phyloP scores from a whole-genome alignment of 35 echinoderm and acorn worm genomes.

The Ptychodera flava region DNA sequence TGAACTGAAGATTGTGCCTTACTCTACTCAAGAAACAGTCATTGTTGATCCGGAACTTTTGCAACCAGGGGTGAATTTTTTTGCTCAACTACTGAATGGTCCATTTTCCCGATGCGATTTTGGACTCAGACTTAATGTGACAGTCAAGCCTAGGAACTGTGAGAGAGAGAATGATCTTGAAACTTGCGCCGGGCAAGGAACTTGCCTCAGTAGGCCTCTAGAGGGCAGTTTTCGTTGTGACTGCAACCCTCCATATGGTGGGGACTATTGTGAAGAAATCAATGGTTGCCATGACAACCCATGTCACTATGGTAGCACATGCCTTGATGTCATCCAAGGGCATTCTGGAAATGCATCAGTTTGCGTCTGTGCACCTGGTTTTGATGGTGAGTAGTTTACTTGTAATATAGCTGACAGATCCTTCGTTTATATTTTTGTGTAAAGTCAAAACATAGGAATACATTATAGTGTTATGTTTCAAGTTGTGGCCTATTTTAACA shows the following conservation, averaged over 20 bases:
- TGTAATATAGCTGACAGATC: too few species aligned
- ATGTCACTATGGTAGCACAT: constrained; percentile 20
- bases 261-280: constrained; percentile 37
- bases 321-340: background rate
- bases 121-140: constrained; percentile 29
- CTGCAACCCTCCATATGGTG: constrained; percentile 21
- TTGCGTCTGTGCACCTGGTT: background rate
- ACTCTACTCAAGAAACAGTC: background rate
- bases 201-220: constrained; percentile 16
- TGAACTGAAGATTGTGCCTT: constrained; percentile 7
- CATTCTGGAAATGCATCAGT: background rate
- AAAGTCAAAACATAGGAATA: too few species aligned
- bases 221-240: constrained; percentile 21
- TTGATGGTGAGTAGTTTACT: background rate
- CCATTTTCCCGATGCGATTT: constrained; percentile 30
- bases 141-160: constrained; percentile 17
- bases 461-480: too few species aligned
- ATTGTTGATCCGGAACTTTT: constrained; percentile 22
- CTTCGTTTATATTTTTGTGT: too few species aligned
- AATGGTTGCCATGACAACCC: constrained; percentile 22
- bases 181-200: constrained; percentile 14
- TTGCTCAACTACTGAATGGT: constrained; percentile 20
- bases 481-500: too few species aligned
- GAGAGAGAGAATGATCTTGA: background rate
- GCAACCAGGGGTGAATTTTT: constrained; percentile 15